Percentiles rank a stretch among this genome's conserved stretches.
phyloP scores from a whole-genome alignment of 2,113 vertebrate genomes.

The Saccopteryx bilineata region DNA sequence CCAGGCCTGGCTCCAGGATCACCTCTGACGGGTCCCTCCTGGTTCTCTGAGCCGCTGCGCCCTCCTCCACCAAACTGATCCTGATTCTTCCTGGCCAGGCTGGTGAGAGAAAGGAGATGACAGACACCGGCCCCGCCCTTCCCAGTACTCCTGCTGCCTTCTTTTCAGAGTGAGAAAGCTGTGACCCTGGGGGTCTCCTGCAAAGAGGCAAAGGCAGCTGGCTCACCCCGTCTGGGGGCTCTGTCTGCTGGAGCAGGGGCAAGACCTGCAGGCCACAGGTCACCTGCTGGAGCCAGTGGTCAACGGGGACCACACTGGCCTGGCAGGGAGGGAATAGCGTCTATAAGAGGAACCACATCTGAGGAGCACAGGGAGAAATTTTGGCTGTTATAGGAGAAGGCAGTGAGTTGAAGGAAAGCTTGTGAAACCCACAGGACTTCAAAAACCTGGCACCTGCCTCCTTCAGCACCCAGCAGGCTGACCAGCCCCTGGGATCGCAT shows the following conservation, averaged over 20 bases:
- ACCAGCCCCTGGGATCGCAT: rapidly evolving
- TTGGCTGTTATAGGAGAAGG: too few species aligned
- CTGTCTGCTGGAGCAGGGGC: neutral
- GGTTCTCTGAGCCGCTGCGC: neutral
- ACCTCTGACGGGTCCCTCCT: neutral
- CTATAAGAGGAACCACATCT: rapidly evolving
- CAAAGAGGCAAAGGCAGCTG: neutral
- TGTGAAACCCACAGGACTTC: rapidly evolving
- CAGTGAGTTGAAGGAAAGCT: neutral
- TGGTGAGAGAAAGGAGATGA: neutral
- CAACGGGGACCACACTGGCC: neutral
- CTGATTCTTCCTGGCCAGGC: neutral
- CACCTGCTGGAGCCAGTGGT: neutral
- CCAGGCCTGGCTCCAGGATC: neutral
- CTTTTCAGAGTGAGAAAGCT: neutral
- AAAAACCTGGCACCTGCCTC: rapidly evolving
- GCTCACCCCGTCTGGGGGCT: neutral
- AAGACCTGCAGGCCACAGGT: neutral
- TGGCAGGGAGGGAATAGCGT: rapidly evolving
- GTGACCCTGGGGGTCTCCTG: neutral
- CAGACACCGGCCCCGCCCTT: rapidly evolving
- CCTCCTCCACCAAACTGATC: neutral
- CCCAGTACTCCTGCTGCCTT: rapidly evolving
- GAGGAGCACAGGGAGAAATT: neutral
- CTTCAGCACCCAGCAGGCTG: rapidly evolving